phyloP scores from a whole-genome alignment of 2,113 vertebrate species.

The Chaetops frenatus region DNA sequence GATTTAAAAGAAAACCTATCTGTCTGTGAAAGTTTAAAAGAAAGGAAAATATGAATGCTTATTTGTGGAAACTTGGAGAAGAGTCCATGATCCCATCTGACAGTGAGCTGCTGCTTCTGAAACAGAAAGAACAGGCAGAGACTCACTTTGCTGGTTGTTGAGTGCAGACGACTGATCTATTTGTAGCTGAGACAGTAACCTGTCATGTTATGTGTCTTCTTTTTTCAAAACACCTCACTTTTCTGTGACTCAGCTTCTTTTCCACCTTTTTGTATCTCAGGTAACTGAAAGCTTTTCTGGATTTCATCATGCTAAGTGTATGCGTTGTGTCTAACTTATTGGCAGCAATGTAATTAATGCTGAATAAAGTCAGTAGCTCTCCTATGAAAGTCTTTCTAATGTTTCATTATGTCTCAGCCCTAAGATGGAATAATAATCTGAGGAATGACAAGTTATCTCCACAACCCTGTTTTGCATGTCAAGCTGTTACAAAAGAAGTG shows the following conservation, averaged over 20 bases:
- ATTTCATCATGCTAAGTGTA: not conserved
- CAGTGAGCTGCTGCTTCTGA: not conserved
- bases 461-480: not conserved
- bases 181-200: not conserved
- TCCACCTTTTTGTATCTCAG: not conserved
- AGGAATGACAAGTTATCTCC: not conserved
- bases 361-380: not conserved
- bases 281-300: not conserved
- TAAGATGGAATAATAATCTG: not conserved
- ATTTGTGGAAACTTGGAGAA: not conserved
- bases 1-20: not conserved
- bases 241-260: not conserved
- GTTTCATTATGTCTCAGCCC: not conserved
- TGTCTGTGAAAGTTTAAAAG: not conserved
- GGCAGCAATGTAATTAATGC: not conserved
- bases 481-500: not conserved
- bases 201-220: not conserved
- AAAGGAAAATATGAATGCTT: not conserved
- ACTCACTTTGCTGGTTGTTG: not conserved
- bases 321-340: accelerated
- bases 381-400: not conserved
- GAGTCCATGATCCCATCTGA: not conserved
- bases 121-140: not conserved
- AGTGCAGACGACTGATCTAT: not conserved
- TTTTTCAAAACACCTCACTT: not conserved